Percentiles rank a stretch among this genome's conserved stretches.
Evolutionary conservation across 2,888 invertebrate genomes (phyloP).

Genomic region (Cheilosia vernalis): DNA sequence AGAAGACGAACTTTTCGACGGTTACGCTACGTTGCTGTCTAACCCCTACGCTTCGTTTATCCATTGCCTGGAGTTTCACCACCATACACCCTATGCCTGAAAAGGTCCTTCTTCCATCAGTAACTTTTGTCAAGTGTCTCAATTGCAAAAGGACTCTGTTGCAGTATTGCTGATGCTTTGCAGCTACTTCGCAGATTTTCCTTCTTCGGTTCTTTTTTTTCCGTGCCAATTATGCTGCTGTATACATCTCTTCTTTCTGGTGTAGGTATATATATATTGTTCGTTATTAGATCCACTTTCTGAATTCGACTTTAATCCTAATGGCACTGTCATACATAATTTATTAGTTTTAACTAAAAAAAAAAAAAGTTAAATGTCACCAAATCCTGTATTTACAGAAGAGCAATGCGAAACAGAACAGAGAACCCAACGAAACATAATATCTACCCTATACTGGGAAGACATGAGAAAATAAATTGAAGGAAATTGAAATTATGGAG

Average conservation of each 20-base stretch:
- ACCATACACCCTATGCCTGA: background rate
- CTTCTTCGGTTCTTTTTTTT: background rate
- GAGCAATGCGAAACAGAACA: conserved; percentile 18
- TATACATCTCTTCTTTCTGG: background rate
- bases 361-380: conserved; percentile 70
- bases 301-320: conserved; percentile 68
- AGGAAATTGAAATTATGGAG: conserved; percentile 70
- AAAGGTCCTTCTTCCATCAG: conserved; percentile 12
- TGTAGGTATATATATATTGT: conserved; percentile 6
- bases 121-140: conserved; percentile 61
- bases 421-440: background rate
- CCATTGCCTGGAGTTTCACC: background rate
- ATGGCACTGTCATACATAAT: conserved; percentile 74
- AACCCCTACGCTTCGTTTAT: conserved; percentile 6
- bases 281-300: conserved; percentile 56
- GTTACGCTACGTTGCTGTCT: conserved; percentile 53
- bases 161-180: conserved; percentile 29
- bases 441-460: background rate
- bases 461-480: conserved; percentile 58
- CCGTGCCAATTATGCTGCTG: conserved; percentile 23
- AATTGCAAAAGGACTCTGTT: conserved; percentile 60
- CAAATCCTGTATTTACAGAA: conserved; percentile 71
- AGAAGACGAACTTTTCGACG: conserved; percentile 61
- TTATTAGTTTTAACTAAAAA: conserved; percentile 57
- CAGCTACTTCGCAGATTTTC: conserved; percentile 11